Conservation (phyloP, 2,113 vertebrate species). For the Carettochelys insculpta region DNA sequence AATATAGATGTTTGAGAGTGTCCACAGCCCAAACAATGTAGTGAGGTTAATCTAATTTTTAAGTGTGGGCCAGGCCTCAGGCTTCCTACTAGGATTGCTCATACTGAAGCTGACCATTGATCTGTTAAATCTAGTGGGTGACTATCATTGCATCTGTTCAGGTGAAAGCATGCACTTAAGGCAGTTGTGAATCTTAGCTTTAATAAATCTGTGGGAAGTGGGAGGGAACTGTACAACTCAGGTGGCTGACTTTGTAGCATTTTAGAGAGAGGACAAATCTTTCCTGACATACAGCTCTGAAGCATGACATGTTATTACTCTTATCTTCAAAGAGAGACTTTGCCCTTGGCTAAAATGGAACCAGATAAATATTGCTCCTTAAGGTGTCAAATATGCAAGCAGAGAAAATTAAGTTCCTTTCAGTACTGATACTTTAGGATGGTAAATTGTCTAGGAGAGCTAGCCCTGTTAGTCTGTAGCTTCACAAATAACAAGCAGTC, state of each 20-base stretch:
- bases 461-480: too few relatives aligned
- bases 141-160: neutral
- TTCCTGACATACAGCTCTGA: neutral
- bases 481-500: too few relatives aligned
- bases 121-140: neutral
- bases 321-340: constrained; percentile 22
- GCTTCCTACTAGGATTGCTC: neutral
- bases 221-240: neutral
- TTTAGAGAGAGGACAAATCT: constrained; percentile 3
- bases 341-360: constrained; percentile 22
- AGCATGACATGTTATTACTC: constrained; percentile 44
- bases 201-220: neutral
- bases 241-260: neutral
- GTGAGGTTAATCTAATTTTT: too few relatives aligned
- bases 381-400: neutral
- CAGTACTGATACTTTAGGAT: too few relatives aligned
- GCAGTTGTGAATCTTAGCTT: neutral
- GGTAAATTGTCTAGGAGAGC: too few relatives aligned
- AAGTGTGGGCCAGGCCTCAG: too few relatives aligned
- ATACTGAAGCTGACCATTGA: neutral
- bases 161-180: neutral
- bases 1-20: too few relatives aligned
- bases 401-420: neutral
- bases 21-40: too few relatives aligned
- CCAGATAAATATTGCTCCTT: neutral